Conservation (phyloP, 1,140 invertebrate genomes). For the Aricia agestis region DNA sequence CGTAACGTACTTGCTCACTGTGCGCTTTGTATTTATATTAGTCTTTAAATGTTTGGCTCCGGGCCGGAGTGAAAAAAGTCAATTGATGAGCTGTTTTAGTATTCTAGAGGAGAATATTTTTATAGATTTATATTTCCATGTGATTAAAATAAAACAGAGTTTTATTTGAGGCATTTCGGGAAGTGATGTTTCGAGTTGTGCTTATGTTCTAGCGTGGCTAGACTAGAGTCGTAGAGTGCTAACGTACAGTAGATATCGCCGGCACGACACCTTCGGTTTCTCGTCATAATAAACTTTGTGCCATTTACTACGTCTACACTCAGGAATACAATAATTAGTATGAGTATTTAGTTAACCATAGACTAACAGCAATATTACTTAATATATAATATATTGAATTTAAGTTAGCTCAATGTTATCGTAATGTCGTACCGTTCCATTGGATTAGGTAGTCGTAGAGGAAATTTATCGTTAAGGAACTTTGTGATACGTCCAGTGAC, state of each 20-base stretch:
- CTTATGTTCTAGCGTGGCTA: constrained; percentile 68
- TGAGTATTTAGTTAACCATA: constrained; percentile 61
- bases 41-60: constrained; percentile 32
- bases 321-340: constrained; percentile 57
- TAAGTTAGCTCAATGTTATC: constrained; percentile 74
- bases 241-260: constrained; percentile 21
- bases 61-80: constrained; percentile 47
- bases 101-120: constrained; percentile 56
- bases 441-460: constrained; percentile 69
- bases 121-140: constrained; percentile 64
- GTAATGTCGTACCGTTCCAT: constrained; percentile 73
- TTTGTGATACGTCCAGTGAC: constrained; percentile 74
- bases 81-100: constrained; percentile 61
- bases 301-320: constrained; percentile 67
- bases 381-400: constrained; percentile 69
- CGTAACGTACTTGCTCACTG: constrained; percentile 59
- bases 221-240: constrained; percentile 33
- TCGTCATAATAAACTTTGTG: constrained; percentile 71
- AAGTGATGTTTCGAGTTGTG: constrained; percentile 64
- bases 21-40: constrained; percentile 65
- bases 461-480: constrained; percentile 62
- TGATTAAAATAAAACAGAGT: constrained; percentile 75
- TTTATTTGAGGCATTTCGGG: constrained; percentile 73
- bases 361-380: constrained; percentile 74
- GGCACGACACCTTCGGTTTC: constrained; percentile 53